These are phyloP conservation scores for Nanorana parkeri DNA, from an alignment of 2,113 vertebrate species.

Conservation along the genomic window DNA sequence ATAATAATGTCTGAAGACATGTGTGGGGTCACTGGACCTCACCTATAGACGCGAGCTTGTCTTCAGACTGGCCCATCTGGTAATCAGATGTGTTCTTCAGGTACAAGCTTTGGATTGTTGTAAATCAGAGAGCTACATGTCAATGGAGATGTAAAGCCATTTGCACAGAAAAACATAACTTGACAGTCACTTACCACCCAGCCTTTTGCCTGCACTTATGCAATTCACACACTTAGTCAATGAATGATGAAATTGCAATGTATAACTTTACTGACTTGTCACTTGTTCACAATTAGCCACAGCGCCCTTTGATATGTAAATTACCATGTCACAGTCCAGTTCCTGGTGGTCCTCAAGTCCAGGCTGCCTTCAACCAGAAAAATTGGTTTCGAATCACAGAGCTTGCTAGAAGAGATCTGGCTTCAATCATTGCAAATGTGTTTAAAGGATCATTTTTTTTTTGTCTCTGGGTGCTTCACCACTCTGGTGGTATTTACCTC, in stretches of 20 bases:
- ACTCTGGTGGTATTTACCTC: constrained; percentile 64
- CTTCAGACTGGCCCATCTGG: constrained; percentile 67
- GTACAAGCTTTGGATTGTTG: constrained; percentile 65
- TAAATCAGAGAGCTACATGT: constrained; percentile 57
- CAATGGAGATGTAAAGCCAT: constrained; percentile 59
- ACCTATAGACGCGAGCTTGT: constrained; percentile 61
- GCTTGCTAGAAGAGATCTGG: constrained; percentile 65
- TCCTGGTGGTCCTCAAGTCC: constrained; percentile 60
- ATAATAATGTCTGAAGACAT: constrained; percentile 71
- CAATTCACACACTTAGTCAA: constrained; percentile 51
- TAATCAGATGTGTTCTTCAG: constrained; percentile 70
- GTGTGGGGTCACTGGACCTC: constrained; percentile 72
- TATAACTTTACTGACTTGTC: constrained; percentile 28
- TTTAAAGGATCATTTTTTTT: constrained; percentile 66
- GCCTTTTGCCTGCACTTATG: constrained; percentile 42
- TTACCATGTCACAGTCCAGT: constrained; percentile 57
- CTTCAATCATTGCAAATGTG: constrained; percentile 64
- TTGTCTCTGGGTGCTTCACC: constrained; percentile 67
- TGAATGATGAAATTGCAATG: constrained; percentile 61
- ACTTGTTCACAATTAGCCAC: constrained; percentile 51
- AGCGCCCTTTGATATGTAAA: constrained; percentile 60
- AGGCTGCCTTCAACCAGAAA: constrained; percentile 71
- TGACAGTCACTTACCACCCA: constrained; percentile 69
- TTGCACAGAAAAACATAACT: constrained; percentile 65
- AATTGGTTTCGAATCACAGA: constrained; percentile 75